Conservation (phyloP, 2,113 vertebrate genomes). For the Trichechus manatus region DNA sequence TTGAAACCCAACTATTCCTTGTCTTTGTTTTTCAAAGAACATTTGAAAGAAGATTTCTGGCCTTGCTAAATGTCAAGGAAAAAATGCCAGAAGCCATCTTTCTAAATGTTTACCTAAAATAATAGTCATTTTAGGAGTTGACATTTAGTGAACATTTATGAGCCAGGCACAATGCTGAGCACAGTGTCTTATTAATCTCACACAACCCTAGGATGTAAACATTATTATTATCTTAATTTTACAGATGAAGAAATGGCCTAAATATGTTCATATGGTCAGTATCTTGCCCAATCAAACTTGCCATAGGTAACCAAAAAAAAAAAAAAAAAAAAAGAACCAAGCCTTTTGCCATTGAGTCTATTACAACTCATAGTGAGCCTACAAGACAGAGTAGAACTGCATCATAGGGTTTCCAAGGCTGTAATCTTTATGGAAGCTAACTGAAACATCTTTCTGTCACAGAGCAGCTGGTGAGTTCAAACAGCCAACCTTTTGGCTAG, state of each 20-base stretch:
- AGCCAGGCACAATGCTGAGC: background rate
- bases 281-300: background rate
- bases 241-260: background rate
- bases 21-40: conserved; percentile 16
- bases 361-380: too few species aligned
- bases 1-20: background rate
- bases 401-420: too few species aligned
- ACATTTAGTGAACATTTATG: background rate
- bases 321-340: background rate
- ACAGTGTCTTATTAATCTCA: background rate
- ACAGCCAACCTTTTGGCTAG: too few species aligned
- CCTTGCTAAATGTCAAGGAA: background rate
- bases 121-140: background rate
- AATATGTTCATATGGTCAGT: background rate
- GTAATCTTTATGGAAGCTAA: too few species aligned
- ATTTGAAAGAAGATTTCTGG: background rate
- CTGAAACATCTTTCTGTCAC: background rate
- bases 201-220: background rate
- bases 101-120: conserved; percentile 34
- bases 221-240: background rate
- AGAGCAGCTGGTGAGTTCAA: background rate
- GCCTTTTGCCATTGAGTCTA: background rate
- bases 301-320: background rate
- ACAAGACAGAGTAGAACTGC: background rate
- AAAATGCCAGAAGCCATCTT: background rate